A percentile compares a stretch with the other conserved stretches of the same genome.
These are phyloP conservation scores for Hedya salicella DNA, from an alignment of 2,888 invertebrate genomes.

Conservation along the genomic window DNA sequence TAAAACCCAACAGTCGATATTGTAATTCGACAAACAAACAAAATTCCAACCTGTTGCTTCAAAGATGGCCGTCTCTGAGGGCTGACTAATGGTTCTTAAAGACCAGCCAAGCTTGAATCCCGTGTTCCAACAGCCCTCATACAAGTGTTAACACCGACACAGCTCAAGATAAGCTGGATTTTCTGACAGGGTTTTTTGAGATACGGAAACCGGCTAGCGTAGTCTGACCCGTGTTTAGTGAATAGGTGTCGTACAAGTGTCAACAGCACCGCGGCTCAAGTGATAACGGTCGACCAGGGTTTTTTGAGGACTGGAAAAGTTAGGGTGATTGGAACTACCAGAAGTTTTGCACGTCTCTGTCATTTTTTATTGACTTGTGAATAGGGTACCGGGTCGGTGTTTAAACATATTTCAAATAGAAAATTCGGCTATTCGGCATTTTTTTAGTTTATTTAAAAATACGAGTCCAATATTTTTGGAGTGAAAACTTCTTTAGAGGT, in stretches of 20 bases:
- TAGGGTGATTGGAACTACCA: background rate
- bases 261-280: background rate
- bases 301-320: background rate
- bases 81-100: background rate
- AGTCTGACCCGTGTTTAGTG: background rate
- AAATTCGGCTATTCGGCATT: no score
- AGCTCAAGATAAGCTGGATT: background rate
- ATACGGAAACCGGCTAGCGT: background rate
- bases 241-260: background rate
- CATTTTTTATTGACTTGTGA: background rate
- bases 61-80: slow-evolving; percentile 3
- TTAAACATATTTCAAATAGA: background rate
- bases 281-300: background rate
- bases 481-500: no score
- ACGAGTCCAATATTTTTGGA: no score
- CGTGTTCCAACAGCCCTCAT: background rate
- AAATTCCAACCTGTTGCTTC: slow-evolving; percentile 13
- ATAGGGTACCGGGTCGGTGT: background rate
- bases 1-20: background rate
- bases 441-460: no score
- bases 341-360: slow-evolving; percentile 1
- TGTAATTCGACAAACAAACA: slow-evolving; percentile 4
- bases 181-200: slow-evolving; percentile 1
- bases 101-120: background rate
- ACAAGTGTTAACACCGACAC: background rate